Conservation (phyloP, 1,140 invertebrate genomes). For the Vanessa tameamea region DNA sequence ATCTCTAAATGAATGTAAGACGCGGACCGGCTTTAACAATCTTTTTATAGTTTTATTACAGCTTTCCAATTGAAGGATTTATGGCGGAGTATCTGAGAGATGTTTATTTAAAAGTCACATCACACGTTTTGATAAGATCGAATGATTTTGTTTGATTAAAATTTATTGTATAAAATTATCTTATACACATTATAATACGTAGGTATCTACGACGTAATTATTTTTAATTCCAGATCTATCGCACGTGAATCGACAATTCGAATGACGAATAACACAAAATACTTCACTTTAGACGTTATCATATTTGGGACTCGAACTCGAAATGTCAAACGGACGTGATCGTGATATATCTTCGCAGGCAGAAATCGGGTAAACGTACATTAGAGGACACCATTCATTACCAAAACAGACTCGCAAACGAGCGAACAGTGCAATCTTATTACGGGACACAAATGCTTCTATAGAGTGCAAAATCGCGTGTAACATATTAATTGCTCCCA, state of each 20-base stretch:
- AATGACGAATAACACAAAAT: neutral
- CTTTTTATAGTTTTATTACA: constrained; percentile 17
- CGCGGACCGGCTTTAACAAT: neutral
- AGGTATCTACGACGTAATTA: neutral
- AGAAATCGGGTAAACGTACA: neutral
- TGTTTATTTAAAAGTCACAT: constrained; percentile 12
- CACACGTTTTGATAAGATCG: constrained; percentile 11
- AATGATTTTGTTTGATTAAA: constrained; percentile 10
- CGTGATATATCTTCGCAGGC: neutral
- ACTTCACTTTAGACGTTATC: no score
- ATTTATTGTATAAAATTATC: constrained; percentile 11
- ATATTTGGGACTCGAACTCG: no score
- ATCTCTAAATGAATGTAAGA: constrained; percentile 4
- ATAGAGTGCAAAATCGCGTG: constrained; percentile 59
- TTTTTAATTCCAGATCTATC: neutral
- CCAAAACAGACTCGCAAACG: neutral
- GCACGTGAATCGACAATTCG: neutral
- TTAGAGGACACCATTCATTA: neutral
- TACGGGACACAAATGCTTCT: constrained; percentile 1
- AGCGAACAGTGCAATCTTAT: neutral
- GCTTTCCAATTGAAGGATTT: constrained; percentile 10
- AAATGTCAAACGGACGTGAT: neutral
- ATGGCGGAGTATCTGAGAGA: constrained; percentile 7
- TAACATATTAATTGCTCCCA: constrained; percentile 59
- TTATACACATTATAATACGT: neutral